These are phyloP conservation scores for Epirrita christyi DNA, from an alignment of 2,888 invertebrate genomes.

Conservation along the genomic window DNA sequence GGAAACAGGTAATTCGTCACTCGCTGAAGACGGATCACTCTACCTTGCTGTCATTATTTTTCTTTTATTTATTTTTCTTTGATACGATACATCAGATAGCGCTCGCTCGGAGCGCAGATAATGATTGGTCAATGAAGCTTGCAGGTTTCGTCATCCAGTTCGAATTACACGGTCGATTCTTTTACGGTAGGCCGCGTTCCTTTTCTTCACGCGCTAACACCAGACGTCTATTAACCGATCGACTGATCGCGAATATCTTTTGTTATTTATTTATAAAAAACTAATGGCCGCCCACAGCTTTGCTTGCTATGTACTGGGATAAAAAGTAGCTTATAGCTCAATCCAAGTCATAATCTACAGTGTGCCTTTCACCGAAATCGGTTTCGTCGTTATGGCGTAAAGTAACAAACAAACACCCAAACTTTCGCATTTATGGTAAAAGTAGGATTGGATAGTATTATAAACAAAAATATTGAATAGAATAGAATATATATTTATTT, in stretches of 20 bases:
- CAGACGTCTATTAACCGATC: neutral
- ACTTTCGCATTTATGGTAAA: too few relatives aligned
- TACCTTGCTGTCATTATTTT: constrained; percentile 38
- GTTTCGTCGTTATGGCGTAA: too few relatives aligned
- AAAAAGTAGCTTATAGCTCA: too few relatives aligned
- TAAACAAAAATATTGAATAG: too few relatives aligned
- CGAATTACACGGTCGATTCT: neutral
- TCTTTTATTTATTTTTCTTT: constrained; percentile 35
- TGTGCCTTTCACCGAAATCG: too few relatives aligned
- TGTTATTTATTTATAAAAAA: too few relatives aligned
- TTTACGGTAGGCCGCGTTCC: neutral
- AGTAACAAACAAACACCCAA: too few relatives aligned
- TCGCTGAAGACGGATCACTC: constrained; percentile 54
- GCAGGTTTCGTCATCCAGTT: neutral
- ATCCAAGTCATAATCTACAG: too few relatives aligned
- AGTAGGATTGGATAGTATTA: too few relatives aligned
- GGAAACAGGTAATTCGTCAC: constrained; percentile 54
- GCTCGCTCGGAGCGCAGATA: constrained; percentile 18
- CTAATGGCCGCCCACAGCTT: too few relatives aligned
- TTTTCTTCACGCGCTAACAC: neutral
- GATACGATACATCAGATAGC: constrained; percentile 28
- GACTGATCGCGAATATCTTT: neutral
- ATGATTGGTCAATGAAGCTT: constrained; percentile 15
- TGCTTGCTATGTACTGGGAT: too few relatives aligned
- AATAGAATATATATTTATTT: too few relatives aligned